These are phyloP conservation scores for Vimba vimba DNA, from an alignment of 2,113 vertebrate species.

Conservation along the genomic window DNA sequence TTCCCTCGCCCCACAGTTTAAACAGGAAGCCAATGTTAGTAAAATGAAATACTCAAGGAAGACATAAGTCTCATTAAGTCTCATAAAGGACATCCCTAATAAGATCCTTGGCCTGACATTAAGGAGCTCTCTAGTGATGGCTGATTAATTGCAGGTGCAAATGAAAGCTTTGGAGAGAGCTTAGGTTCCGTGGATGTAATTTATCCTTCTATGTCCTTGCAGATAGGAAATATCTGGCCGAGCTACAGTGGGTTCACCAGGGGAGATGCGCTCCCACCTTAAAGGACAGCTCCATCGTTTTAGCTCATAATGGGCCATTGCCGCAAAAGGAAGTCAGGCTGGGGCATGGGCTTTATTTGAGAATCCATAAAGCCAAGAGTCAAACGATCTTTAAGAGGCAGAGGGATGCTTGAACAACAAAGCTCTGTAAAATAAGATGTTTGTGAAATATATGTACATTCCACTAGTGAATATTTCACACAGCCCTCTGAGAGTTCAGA, in stretches of 20 bases:
- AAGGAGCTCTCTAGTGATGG: constrained; percentile 77
- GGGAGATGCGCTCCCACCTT: constrained; percentile 16
- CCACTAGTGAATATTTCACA: not conserved
- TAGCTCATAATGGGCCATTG: constrained; percentile 35
- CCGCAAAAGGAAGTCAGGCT: constrained; percentile 41
- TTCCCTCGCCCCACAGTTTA: constrained; percentile 68
- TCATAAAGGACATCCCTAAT: constrained; percentile 80
- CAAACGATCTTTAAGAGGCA: constrained; percentile 44
- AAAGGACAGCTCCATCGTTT: constrained; percentile 36
- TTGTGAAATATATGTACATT: constrained; percentile 38
- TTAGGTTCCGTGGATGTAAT: constrained; percentile 69
- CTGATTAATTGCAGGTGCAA: constrained; percentile 81
- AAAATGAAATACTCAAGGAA: constrained; percentile 80
- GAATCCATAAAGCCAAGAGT: constrained; percentile 37
- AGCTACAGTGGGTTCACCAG: constrained; percentile 57
- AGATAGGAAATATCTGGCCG: constrained; percentile 70
- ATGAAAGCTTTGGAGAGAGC: constrained; percentile 76
- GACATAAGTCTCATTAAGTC: constrained; percentile 81
- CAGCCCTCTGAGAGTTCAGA: not conserved
- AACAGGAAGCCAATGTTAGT: constrained; percentile 68
- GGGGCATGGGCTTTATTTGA: constrained; percentile 37
- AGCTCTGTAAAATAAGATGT: constrained; percentile 43
- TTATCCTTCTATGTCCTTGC: constrained; percentile 73
- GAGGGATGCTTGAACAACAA: constrained; percentile 27
- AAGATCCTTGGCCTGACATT: constrained; percentile 79